Conservation (phyloP, 2,888 invertebrate genomes). For the Minunthozetes semirufus region DNA sequence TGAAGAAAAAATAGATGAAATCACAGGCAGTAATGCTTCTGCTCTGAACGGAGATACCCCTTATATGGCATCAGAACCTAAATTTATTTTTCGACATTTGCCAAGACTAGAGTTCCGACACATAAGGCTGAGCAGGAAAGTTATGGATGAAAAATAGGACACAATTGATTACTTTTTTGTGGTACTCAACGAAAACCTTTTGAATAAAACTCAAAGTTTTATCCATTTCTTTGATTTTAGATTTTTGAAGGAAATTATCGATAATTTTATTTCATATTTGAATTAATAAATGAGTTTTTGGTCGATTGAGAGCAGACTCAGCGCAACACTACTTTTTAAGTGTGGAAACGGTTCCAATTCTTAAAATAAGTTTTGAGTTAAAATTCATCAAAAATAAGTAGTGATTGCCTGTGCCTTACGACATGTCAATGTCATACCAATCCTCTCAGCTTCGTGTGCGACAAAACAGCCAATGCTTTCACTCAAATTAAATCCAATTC, state of each 20-base stretch:
- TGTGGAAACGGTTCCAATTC: background rate
- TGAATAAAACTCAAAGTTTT: background rate
- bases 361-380: background rate
- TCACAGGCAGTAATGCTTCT: background rate
- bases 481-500: background rate
- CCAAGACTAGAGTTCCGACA: background rate
- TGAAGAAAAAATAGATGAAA: constrained; percentile 18
- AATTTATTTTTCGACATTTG: background rate
- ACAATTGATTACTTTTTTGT: background rate
- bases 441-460: background rate
- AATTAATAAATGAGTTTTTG: background rate
- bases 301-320: background rate
- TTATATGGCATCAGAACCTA: constrained; percentile 8
- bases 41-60: background rate
- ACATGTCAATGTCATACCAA: constrained; percentile 5
- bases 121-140: background rate
- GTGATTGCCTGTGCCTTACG: background rate
- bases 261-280: background rate
- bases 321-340: background rate
- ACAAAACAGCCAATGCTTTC: background rate
- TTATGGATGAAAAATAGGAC: background rate
- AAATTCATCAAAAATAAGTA: background rate
- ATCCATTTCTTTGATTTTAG: background rate
- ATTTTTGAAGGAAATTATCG: background rate
- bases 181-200: background rate